These are phyloP conservation scores for Asteroscopus sphinx DNA, from an alignment of 2,888 invertebrate genomes.

Conservation along the genomic window DNA sequence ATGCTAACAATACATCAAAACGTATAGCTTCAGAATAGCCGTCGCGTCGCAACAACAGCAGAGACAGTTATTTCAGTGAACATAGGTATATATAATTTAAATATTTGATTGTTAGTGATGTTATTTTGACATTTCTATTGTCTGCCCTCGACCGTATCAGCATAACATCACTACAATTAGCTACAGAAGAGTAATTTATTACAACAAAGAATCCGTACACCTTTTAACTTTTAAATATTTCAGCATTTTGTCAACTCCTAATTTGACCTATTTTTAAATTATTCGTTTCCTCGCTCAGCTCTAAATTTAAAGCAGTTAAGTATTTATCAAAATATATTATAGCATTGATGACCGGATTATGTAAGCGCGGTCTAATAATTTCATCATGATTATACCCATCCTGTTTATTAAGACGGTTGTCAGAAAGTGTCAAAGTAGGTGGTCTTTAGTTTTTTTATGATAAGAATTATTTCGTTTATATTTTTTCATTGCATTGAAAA, in stretches of 20 bases:
- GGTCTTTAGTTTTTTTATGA: no score
- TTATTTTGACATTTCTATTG: constrained; percentile 39
- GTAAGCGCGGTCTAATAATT: constrained; percentile 19
- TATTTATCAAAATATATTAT: constrained; percentile 16
- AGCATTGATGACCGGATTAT: constrained; percentile 9
- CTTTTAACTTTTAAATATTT: constrained; percentile 29
- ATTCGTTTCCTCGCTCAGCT: constrained; percentile 14
- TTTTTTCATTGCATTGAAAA: no score
- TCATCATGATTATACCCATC: constrained; percentile 11
- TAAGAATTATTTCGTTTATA: no score
- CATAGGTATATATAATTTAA: constrained; percentile 6
- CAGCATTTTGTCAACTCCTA: constrained; percentile 27
- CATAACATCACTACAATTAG: constrained; percentile 29
- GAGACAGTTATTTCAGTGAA: background rate
- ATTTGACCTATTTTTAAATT: constrained; percentile 34
- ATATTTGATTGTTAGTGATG: constrained; percentile 11
- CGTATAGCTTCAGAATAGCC: background rate
- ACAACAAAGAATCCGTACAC: constrained; percentile 31
- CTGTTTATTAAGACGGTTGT: background rate
- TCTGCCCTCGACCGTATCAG: constrained; percentile 4
- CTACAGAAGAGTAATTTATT: constrained; percentile 27
- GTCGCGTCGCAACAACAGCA: background rate
- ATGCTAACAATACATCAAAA: no score
- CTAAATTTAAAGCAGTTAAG: constrained; percentile 10
- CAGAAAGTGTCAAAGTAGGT: background rate